These are phyloP conservation scores for Archaeoteleia sp. DNA, from an alignment of 2,888 invertebrate species.

Conservation along the genomic window DNA sequence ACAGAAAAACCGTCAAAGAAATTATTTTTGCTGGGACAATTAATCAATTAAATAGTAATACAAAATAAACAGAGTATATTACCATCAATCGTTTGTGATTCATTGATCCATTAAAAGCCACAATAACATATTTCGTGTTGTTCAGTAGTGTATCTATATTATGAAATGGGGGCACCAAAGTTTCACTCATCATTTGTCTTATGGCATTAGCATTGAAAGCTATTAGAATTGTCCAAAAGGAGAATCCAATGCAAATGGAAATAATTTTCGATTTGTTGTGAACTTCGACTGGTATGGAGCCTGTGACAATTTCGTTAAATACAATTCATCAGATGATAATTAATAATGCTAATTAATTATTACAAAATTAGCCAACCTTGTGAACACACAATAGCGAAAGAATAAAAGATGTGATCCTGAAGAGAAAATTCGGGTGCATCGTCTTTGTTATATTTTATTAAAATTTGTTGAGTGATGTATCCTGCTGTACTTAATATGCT, in stretches of 20 bases:
- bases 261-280: slow-evolving; percentile 33
- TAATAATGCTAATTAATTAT: too few species aligned
- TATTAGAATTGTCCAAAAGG: slow-evolving; percentile 41
- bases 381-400: slow-evolving; percentile 29
- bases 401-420: slow-evolving; percentile 42
- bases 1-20: too few species aligned
- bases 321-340: too few species aligned
- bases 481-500: slow-evolving; percentile 19
- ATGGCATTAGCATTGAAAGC: slow-evolving; percentile 50
- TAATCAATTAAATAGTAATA: too few species aligned
- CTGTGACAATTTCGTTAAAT: too few species aligned
- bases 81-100: slow-evolving; percentile 31
- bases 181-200: slow-evolving; percentile 42
- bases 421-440: slow-evolving; percentile 3
- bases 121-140: slow-evolving; percentile 33
- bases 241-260: slow-evolving; percentile 37
- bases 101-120: slow-evolving; percentile 37
- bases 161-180: slow-evolving; percentile 31
- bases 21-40: too few species aligned
- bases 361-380: slow-evolving; percentile 34
- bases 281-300: slow-evolving; percentile 16
- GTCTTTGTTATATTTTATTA: neutral
- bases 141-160: slow-evolving; percentile 33
- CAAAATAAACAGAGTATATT: too few species aligned
- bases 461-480: slow-evolving; percentile 28